Conservation (phyloP, 2,888 invertebrate genomes). For the Margaritifera margaritifera region DNA sequence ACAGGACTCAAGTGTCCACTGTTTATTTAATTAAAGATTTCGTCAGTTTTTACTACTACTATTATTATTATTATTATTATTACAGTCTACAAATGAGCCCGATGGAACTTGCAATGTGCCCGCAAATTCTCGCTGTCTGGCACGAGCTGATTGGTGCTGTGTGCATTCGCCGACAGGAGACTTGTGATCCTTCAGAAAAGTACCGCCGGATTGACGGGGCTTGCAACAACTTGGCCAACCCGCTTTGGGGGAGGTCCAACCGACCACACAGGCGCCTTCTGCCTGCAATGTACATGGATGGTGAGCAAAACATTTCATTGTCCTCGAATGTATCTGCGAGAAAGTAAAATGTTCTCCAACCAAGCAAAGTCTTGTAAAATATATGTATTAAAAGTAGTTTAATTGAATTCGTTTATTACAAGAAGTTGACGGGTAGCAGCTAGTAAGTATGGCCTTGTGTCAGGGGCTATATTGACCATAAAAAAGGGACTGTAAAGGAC, state of each 20-base stretch:
- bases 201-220: constrained; percentile 48
- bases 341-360: no score
- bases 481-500: no score
- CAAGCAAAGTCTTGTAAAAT: no score
- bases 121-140: constrained; percentile 29
- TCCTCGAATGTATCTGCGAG: neutral
- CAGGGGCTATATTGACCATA: no score
- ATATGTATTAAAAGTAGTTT: no score
- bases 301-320: constrained; percentile 9
- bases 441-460: no score
- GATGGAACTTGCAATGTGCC: constrained; percentile 29
- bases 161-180: constrained; percentile 37
- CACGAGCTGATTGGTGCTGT: constrained; percentile 35
- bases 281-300: constrained; percentile 35
- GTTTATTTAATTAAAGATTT: no score
- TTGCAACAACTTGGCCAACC: constrained; percentile 44
- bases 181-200: constrained; percentile 29
- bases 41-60: neutral
- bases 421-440: no score
- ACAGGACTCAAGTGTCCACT: no score
- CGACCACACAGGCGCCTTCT: constrained; percentile 35
- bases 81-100: constrained; percentile 28
- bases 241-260: constrained; percentile 43
- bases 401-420: no score
- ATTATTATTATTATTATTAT: neutral